Conservation (phyloP, 2,888 invertebrate species). For the Lithodes maja region DNA sequence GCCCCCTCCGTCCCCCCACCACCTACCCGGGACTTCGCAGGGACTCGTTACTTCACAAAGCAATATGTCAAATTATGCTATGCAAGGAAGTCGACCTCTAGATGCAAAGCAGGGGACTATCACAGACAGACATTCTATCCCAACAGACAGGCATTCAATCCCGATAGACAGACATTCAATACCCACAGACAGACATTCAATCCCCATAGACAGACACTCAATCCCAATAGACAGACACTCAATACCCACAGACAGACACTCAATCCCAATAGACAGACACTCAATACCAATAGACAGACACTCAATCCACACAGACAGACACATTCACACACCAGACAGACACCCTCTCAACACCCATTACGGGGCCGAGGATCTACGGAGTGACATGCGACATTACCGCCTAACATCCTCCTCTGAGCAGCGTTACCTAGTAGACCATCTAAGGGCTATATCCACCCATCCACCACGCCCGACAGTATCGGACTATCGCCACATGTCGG, state of each 20-base stretch:
- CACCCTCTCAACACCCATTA: slow-evolving; percentile 19
- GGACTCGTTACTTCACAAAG: slow-evolving; percentile 38
- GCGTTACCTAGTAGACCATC: slow-evolving; percentile 22
- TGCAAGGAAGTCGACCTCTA: slow-evolving; percentile 44
- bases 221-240: background rate
- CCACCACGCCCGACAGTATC: background rate
- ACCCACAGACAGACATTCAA: background rate
- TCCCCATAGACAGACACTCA: background rate
- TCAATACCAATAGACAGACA: slow-evolving; percentile 2
- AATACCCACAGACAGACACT: background rate
- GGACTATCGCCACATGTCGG: slow-evolving; percentile 41
- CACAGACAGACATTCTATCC: background rate
- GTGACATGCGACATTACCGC: slow-evolving; percentile 37
- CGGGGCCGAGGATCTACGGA: slow-evolving; percentile 47
- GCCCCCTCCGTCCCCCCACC: slow-evolving; percentile 41
- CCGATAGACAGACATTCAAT: background rate
- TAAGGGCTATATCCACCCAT: background rate
- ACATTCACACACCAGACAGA: background rate
- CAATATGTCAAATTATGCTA: slow-evolving; percentile 49
- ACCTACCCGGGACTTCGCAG: slow-evolving; percentile 39
- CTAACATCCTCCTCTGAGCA: slow-evolving; percentile 35
- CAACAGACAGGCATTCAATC: slow-evolving; percentile 3
- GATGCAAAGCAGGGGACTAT: slow-evolving; percentile 24
- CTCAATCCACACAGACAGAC: background rate
- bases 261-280: background rate